phyloP scores from a whole-genome alignment of 2,797 vertebrate genomes.

The Catamblyrhynchus diadema region DNA sequence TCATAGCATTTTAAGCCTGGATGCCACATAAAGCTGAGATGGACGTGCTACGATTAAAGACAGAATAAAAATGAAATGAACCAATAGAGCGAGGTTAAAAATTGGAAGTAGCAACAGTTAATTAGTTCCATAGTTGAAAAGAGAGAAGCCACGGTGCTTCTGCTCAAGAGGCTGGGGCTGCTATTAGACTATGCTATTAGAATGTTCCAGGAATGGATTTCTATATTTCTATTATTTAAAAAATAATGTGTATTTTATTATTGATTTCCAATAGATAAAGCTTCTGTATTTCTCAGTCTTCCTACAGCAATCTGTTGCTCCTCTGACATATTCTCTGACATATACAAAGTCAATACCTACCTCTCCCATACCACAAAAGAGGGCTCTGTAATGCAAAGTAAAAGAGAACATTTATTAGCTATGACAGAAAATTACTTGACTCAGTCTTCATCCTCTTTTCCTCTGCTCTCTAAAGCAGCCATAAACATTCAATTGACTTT shows the following conservation, averaged over 20 bases:
- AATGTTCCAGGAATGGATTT: not conserved
- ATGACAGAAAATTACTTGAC: not conserved
- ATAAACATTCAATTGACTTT: not conserved
- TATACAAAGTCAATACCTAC: not conserved
- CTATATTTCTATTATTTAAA: not conserved
- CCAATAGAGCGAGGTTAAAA: constrained; percentile 55
- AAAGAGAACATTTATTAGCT: not conserved
- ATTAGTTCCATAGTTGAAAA: constrained; percentile 49
- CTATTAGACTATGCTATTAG: not conserved
- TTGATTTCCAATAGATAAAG: not conserved
- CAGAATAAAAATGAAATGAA: constrained; percentile 67
- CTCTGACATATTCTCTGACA: not conserved
- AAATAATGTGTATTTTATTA: not conserved
- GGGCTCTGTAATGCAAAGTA: not conserved
- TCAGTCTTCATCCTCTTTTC: not conserved
- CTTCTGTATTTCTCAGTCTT: not conserved
- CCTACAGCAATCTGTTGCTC: not conserved
- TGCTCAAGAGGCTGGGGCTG: constrained; percentile 18
- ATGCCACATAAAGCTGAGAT: constrained; percentile 46
- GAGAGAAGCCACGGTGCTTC: constrained; percentile 4
- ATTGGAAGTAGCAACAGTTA: constrained; percentile 58
- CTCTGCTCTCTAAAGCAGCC: not conserved
- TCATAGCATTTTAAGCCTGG: constrained; percentile 49
- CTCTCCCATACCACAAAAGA: not conserved
- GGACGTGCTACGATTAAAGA: constrained; percentile 59